Base-by-base conservation (phyloP, 2,797 vertebrate genomes). In the Macropodus opercularis region DNA sequence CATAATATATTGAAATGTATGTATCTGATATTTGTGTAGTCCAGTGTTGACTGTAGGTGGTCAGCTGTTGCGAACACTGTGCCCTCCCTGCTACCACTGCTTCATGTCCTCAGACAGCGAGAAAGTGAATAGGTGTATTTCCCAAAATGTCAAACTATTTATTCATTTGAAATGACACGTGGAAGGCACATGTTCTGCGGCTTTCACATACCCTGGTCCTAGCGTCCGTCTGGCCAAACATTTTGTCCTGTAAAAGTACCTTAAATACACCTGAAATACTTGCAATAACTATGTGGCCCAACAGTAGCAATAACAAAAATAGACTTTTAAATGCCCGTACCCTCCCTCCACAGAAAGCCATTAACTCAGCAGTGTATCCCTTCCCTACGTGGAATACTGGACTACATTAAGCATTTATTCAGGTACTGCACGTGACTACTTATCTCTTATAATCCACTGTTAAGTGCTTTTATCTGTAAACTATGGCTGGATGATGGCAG, bases 361-460 rank as follows among this genome's bases (percentile, higher is more conserved):
- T 76, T 40, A 75, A 52, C 64, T 44, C 59, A 50, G 58, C 52
- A 65, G 53, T 52, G 46, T 54, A 55, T 69, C 56, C 22, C 58
- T 69, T 69, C 51, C 22, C 58, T 69, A 59, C 79, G 76, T 79
- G 73, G 63, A 81, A 51, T 42, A 66, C 64, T 51, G 53, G 66
- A 79, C 56, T 53, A 66, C 53, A 66, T 42, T 34, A 66, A 61
- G 78, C 72, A 43, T 79, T 79, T 78, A 77, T 78, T 84, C 84
- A 87, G 75, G 76, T 87, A 31, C 29, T 31, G 10, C 12, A 83
- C 76, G 63, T 78, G 78, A 86, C 55, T 50, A 54, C 66, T 90
- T 85, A 90, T 90, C 85, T 80, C 83, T 79, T 79, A 72, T 87
- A 87, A 90, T 84, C 86, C 44, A 4, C 18, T 75, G 35, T 77